Evolutionary conservation across 2,888 invertebrate genomes (phyloP).

Genomic region (Pristionchus japonicus): DNA sequence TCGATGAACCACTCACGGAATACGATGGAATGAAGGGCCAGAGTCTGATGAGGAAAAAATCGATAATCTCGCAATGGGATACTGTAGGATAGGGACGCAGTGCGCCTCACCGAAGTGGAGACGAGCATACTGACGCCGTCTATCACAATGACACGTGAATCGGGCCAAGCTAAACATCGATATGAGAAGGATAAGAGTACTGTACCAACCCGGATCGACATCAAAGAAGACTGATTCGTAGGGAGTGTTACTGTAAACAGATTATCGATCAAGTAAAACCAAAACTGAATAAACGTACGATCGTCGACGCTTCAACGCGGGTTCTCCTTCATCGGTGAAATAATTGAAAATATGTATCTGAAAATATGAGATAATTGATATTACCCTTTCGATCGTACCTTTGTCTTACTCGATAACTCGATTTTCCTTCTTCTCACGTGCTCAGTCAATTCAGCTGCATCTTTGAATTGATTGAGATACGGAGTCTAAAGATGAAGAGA

Average conservation of each 20-base stretch:
- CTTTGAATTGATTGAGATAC: neutral
- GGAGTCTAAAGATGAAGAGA: neutral
- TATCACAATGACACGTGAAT: neutral
- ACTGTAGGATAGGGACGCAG: neutral
- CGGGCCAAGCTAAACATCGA: neutral
- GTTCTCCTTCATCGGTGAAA: neutral
- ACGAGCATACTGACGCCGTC: slow-evolving; percentile 19
- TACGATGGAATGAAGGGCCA: neutral
- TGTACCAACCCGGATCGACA: neutral
- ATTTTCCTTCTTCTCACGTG: neutral
- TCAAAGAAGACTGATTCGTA: neutral
- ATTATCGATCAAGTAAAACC: neutral
- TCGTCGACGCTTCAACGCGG: neutral
- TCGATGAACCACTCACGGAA: slow-evolving; percentile 28
- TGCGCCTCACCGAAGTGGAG: slow-evolving; percentile 4
- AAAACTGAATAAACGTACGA: neutral
- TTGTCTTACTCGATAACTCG: neutral
- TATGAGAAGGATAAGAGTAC: neutral
- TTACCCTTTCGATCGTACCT: neutral
- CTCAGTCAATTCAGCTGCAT: neutral
- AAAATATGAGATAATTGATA: neutral
- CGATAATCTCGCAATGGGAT: no score
- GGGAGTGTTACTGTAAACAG: neutral
- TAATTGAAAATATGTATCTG: neutral
- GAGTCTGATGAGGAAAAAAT: neutral